Evolutionary conservation across 2,888 invertebrate species (phyloP).

Genomic region (Hirtodrosophila histrioides): DNA sequence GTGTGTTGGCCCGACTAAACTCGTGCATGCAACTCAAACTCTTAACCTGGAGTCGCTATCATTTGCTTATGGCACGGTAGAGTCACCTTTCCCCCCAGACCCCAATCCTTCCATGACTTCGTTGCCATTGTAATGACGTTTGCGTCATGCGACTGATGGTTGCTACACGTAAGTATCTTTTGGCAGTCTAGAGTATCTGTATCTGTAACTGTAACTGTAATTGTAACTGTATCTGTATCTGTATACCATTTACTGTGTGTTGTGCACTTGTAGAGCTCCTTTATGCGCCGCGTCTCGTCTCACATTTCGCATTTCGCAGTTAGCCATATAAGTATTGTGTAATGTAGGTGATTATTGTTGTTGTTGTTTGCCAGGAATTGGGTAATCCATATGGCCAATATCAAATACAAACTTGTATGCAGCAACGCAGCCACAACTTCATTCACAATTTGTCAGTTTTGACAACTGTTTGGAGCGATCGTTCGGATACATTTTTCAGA

Average conservation of each 20-base stretch:
- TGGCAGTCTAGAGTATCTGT: constrained; percentile 56
- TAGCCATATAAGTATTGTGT: constrained; percentile 61
- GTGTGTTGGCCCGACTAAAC: constrained; percentile 16
- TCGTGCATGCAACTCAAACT: constrained; percentile 36
- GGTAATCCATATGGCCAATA: constrained; percentile 62
- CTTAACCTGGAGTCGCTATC: constrained; percentile 29
- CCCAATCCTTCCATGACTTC: neutral
- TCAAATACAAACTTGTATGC: constrained; percentile 8
- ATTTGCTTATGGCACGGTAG: constrained; percentile 13
- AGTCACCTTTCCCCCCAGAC: constrained; percentile 4
- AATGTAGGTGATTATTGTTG: constrained; percentile 43
- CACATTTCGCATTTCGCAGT: constrained; percentile 66
- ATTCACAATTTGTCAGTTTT: constrained; percentile 54
- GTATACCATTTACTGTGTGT: constrained; percentile 12
- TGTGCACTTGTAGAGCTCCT: constrained; percentile 62
- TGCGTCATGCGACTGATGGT: constrained; percentile 55
- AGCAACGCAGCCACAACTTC: constrained; percentile 22
- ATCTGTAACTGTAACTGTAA: constrained; percentile 16
- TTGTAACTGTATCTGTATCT: constrained; percentile 15
- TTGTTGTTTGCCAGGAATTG: constrained; percentile 44
- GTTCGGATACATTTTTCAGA: constrained; percentile 19
- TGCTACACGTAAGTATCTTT: constrained; percentile 48
- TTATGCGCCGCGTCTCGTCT: constrained; percentile 31
- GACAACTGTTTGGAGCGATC: constrained; percentile 25
- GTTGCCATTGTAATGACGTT: constrained; percentile 59